Evolutionary conservation across 1,140 invertebrate species (phyloP).

Genomic region (Cylas formicarius): DNA sequence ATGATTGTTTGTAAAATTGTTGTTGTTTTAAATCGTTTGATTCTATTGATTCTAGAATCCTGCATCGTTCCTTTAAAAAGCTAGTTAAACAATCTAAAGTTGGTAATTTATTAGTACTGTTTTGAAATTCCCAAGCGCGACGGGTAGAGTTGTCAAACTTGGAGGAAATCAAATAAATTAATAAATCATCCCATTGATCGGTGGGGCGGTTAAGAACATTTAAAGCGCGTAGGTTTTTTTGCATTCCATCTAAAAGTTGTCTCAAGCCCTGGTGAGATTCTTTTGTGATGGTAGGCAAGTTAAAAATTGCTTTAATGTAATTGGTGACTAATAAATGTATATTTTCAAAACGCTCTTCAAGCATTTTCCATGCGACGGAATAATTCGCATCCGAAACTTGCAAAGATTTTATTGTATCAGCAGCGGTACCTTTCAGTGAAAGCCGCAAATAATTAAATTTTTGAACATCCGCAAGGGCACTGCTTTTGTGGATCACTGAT

Average conservation of each 20-base stretch:
- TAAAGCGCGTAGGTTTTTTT: slow-evolving; percentile 15
- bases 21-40: too few relatives aligned
- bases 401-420: slow-evolving; percentile 28
- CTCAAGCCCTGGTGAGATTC: slow-evolving; percentile 13
- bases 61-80: too few relatives aligned
- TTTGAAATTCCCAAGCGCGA: slow-evolving; percentile 24
- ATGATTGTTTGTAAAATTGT: too few relatives aligned
- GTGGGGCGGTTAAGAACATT: slow-evolving; percentile 13
- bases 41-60: too few relatives aligned
- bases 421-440: slow-evolving; percentile 31
- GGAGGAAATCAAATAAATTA: slow-evolving; percentile 18
- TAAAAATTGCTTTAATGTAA: slow-evolving; percentile 19
- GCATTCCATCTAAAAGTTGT: slow-evolving; percentile 9
- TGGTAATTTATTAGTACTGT: too few relatives aligned
- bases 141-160: slow-evolving; percentile 25
- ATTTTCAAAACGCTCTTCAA: slow-evolving; percentile 36
- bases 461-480: slow-evolving; percentile 22
- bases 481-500: slow-evolving; percentile 32
- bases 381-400: slow-evolving; percentile 33
- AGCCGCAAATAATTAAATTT: slow-evolving; percentile 35
- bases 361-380: slow-evolving; percentile 29
- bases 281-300: slow-evolving; percentile 9
- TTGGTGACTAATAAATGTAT: slow-evolving; percentile 25
- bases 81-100: too few relatives aligned
- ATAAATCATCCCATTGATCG: slow-evolving; percentile 16